Evolutionary conservation across 2,113 vertebrate species (phyloP), one percentile per base, ranked within the genome.

Genomic region (Scopus umbretta): DNA sequence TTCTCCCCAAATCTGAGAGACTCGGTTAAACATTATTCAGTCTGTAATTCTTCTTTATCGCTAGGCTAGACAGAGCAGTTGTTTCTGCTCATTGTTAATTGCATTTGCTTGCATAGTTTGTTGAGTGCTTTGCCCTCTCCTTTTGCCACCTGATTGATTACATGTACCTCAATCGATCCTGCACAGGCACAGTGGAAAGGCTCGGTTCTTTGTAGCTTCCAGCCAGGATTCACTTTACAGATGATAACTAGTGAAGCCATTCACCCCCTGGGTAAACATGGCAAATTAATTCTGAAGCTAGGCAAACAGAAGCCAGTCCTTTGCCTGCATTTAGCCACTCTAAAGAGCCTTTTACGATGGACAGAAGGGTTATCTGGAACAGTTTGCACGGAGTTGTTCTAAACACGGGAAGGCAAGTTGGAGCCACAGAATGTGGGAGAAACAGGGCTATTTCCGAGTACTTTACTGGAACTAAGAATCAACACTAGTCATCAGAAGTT

Each of bases 401-500:
- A 52, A 65, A 49, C 0, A 1, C n/a, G n/a, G 70, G 18, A 85
- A 84, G 36, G 53, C 5, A 0, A 45, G 49, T 34, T 84, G 47
- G 80, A 95, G 72, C 71, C 92, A 95, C 43, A 59, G 66, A 43
- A 27, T 56, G 30, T 14, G 11, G 32, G 59, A 92, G 65, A 91
- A 92, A 68, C n/a, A 70, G 30, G 20, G 45, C 83, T 91, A 67
- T 94, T 96, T 96, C 52, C 81, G 86, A 94, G 84, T 26, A 25
- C 43, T 94, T 91, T 86, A 92, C 86, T 90, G 91, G 80, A 93
- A 96, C 34, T 85, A 29, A 38, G 45, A 91, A 70, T 66, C 59
- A 81, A 56, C 15, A 36, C 32, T 45, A 50, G 72, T 52, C 83
- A 56, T 81, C 83, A n/a, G 3, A 84, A 56, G 43, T 75, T 88